Conservation (phyloP, 2,888 invertebrate genomes). For the Nasonovia ribisnigri region DNA sequence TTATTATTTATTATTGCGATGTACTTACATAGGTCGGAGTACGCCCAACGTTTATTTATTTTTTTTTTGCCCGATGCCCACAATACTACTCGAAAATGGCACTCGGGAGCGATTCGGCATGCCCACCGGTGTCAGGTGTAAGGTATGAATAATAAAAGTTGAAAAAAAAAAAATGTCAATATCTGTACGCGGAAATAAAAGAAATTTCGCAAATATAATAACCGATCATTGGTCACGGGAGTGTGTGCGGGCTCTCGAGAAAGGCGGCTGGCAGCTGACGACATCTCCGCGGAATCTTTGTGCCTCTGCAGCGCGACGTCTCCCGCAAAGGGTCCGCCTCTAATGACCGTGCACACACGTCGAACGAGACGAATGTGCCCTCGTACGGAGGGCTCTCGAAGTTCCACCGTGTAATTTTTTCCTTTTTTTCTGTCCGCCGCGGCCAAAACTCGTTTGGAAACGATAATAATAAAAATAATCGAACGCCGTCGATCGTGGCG, state of each 20-base stretch:
- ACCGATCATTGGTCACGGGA: slow-evolving; percentile 62
- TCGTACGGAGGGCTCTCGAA: neutral
- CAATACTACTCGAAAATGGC: neutral
- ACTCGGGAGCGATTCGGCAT: slow-evolving; percentile 2
- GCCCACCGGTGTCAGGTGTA: neutral
- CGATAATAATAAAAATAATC: slow-evolving; percentile 16
- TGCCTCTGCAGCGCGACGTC: neutral
- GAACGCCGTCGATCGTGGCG: neutral
- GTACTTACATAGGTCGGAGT: neutral
- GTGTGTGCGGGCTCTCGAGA: slow-evolving; percentile 49
- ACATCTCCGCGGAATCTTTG: slow-evolving; percentile 27
- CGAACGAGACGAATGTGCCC: neutral
- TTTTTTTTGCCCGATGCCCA: neutral
- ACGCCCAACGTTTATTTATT: neutral
- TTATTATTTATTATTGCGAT: neutral
- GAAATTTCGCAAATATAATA: slow-evolving; percentile 6
- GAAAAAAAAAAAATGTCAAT: slow-evolving; percentile 13
- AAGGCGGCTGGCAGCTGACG: neutral
- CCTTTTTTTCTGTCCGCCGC: neutral
- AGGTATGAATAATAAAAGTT: neutral
- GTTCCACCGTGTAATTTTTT: slow-evolving; percentile 24
- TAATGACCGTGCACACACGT: slow-evolving; percentile 30
- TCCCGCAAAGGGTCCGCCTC: slow-evolving; percentile 40
- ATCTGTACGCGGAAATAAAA: slow-evolving; percentile 31
- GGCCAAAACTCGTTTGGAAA: neutral